Evolutionary conservation across 2,888 invertebrate genomes (phyloP).

Genomic region (Plemyria rubiginata): DNA sequence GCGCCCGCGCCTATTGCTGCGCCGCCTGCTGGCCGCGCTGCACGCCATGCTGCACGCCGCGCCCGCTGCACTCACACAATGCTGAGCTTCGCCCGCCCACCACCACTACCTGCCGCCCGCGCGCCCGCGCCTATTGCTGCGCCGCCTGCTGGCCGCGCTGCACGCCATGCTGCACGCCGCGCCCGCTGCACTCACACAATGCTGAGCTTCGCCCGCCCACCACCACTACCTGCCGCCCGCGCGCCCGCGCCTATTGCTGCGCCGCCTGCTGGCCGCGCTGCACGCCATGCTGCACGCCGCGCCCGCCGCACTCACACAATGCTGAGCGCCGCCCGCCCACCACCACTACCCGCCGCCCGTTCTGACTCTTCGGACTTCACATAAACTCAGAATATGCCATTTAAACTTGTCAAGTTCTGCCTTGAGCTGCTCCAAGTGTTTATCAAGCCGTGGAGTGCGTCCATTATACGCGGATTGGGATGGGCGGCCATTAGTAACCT

Average conservation of each 20-base stretch:
- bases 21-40: slow-evolving; percentile 30
- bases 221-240: slow-evolving; percentile 6
- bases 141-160: slow-evolving; percentile 30
- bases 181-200: background rate
- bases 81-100: background rate
- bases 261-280: slow-evolving; percentile 30
- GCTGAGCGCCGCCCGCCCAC: background rate
- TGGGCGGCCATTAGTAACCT: too few species aligned
- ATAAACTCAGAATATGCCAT: too few species aligned
- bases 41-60: slow-evolving; percentile 12
- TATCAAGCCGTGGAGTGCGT: too few species aligned
- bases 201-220: background rate
- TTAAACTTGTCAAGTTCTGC: too few species aligned
- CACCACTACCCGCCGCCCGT: too few species aligned
- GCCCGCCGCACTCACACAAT: background rate
- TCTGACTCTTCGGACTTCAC: too few species aligned
- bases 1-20: slow-evolving; percentile 44
- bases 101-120: slow-evolving; percentile 6
- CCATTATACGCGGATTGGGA: too few species aligned
- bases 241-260: slow-evolving; percentile 44
- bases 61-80: background rate
- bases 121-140: slow-evolving; percentile 44
- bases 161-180: slow-evolving; percentile 13
- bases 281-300: slow-evolving; percentile 13
- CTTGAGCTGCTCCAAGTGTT: too few species aligned